Base-by-base conservation (phyloP, 2,113 vertebrate species). In the Erythrolamprus reginae region DNA sequence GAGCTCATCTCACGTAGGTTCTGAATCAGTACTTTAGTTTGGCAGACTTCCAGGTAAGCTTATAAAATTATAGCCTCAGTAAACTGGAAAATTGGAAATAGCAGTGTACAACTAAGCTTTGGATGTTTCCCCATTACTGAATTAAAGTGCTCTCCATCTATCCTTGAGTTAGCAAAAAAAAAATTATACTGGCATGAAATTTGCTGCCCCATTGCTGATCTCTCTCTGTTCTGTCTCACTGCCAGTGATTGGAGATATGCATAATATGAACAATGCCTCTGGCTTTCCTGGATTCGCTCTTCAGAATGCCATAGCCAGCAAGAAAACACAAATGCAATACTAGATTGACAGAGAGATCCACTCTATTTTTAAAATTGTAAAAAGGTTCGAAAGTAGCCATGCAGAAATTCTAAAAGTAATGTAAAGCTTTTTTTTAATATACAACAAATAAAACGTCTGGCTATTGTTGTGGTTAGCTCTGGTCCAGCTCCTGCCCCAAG, bases 51-150 rank as follows among this genome's bases (percentile, higher is more conserved):
- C 85, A 86, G 85, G 51, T 23, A 55, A 55, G 52, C 53, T 33
- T 33, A 55, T 55, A 86, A 53, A 53, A 86, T 55, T 53, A 52
- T 38, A 86, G n/a, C 51, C 19, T 86, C 50, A 52, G 52, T 55
- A 53, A 38, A 56, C 51, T 55, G n/a, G 52, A 55, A 55, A 93
- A 93, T 87, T 84, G 89, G 93, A 92, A 85, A 83, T 77, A 77
- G 70, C 70, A 77, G 70, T 77, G 17, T 77, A 77, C 33, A 77
- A 77, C 33, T 77, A 77, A 38, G n/a, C 70, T 77, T 77, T 77
- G 70, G 33, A 42, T 77, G 70, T 42, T 42, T 77, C 70, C 70
- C 33, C 70, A 38, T 21, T 77, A 77, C 15, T 42, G 70, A 77
- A 21, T 77, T 77, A 77, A 77, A 77, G 33, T 77, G 70, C 33